Conservation (phyloP, 2,113 vertebrate species). For the Canis aureus region DNA sequence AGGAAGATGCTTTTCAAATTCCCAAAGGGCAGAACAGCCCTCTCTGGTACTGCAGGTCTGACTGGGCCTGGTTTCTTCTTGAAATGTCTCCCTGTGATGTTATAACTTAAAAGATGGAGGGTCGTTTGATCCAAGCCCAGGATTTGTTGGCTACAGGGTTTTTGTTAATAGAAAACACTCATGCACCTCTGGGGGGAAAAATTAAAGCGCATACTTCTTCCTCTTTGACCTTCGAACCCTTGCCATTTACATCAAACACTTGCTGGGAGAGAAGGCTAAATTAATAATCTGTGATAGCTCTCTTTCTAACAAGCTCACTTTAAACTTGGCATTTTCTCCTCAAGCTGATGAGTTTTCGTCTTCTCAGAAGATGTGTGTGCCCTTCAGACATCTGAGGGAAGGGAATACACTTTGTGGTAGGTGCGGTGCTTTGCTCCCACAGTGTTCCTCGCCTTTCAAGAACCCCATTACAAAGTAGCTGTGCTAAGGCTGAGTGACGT, state of each 20-base stretch:
- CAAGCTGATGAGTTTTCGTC: conserved; percentile 33
- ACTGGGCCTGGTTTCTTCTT: conserved; percentile 65
- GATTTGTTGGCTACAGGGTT: conserved; percentile 80
- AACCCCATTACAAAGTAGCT: background rate
- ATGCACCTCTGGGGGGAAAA: conserved; percentile 71
- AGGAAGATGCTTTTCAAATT: conserved; percentile 56
- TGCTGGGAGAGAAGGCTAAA: conserved; percentile 57
- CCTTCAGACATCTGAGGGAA: conserved; percentile 14
- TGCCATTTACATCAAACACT: conserved; percentile 78
- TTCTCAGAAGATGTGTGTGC: background rate
- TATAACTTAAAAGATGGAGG: conserved; percentile 74
- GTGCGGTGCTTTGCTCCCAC: background rate
- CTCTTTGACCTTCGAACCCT: conserved; percentile 75
- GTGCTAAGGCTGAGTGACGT: background rate
- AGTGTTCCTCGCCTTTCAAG: background rate
- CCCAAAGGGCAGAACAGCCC: conserved; percentile 45
- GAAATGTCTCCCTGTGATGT: conserved; percentile 77
- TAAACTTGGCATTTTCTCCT: conserved; percentile 67
- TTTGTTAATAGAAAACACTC: conserved; percentile 83
- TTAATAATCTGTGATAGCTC: conserved; percentile 70
- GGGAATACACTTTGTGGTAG: background rate
- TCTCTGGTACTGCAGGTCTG: conserved; percentile 58
- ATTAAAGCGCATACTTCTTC: conserved; percentile 76
- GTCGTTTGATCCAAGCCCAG: conserved; percentile 77
- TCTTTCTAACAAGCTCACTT: conserved; percentile 52